Evolutionary conservation across 2,797 vertebrate genomes (phyloP).

Genomic region (Margarornis squamiger): DNA sequence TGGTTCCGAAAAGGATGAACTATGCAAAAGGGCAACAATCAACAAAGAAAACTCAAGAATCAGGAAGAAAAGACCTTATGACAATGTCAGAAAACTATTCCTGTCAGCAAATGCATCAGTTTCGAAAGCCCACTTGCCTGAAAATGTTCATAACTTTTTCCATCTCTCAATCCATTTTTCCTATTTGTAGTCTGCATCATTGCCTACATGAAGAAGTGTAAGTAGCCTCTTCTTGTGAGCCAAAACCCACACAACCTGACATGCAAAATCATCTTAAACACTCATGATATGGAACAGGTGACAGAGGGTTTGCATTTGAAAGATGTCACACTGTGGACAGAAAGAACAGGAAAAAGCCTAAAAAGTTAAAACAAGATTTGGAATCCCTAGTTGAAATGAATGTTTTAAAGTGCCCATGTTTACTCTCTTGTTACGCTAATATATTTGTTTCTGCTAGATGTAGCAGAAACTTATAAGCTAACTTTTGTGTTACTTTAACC

Average conservation of each 20-base stretch:
- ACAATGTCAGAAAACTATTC: background rate
- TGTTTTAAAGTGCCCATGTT: conserved; percentile 18
- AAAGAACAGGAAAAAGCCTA: conserved; percentile 7
- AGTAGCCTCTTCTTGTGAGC: background rate
- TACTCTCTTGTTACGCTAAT: conserved; percentile 43
- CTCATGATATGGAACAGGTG: background rate
- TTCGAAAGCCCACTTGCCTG: background rate
- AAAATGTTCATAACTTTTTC: background rate
- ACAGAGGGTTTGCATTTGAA: background rate
- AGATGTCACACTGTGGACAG: background rate
- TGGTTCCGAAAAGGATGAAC: background rate
- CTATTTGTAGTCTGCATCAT: background rate
- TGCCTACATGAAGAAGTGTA: background rate
- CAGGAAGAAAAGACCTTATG: background rate
- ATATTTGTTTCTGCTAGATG: conserved; percentile 45
- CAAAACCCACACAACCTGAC: background rate
- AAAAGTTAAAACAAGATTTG: conserved; percentile 21
- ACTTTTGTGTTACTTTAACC: conserved; percentile 20
- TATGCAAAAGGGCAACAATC: background rate
- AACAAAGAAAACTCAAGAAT: background rate
- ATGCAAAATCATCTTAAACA: background rate
- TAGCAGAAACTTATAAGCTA: conserved; percentile 39
- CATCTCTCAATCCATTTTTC: background rate
- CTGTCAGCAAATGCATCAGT: background rate
- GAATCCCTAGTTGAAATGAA: conserved; percentile 15